Percentiles rank a stretch among this genome's conserved stretches.
phyloP scores from a whole-genome alignment of 30 jellyfish, hydroid and myxozoan genomes.

The Hydractinia symbiolongicarpus region DNA sequence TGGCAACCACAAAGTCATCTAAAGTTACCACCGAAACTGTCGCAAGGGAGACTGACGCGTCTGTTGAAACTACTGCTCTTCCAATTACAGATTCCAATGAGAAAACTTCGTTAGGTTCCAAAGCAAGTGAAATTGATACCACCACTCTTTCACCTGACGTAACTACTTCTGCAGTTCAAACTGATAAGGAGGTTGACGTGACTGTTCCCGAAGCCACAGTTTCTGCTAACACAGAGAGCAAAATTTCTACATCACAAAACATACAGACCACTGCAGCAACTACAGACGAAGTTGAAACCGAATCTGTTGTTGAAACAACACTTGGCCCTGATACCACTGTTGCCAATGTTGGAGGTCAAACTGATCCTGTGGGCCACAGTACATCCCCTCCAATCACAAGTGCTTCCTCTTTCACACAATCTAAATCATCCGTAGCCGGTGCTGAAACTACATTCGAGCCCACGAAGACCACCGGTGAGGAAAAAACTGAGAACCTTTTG shows the following conservation, averaged over 20 bases:
- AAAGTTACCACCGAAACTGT: background rate
- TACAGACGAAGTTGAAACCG: background rate
- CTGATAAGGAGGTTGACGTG: background rate
- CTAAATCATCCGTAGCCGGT: background rate
- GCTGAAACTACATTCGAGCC: constrained; percentile 27
- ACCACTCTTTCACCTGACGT: background rate
- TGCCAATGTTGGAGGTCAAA: background rate
- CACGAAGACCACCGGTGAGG: constrained; percentile 1
- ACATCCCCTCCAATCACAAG: background rate
- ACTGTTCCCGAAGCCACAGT: background rate
- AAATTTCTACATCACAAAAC: background rate
- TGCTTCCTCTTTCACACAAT: background rate
- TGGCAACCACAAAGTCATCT: constrained; percentile 7
- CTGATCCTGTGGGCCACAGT: background rate
- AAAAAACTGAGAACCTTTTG: background rate
- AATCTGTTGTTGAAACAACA: background rate
- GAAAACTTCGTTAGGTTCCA: background rate
- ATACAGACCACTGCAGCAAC: background rate
- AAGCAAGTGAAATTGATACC: background rate
- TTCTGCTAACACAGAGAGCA: background rate
- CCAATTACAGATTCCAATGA: background rate
- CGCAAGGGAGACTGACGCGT: background rate
- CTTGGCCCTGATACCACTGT: background rate
- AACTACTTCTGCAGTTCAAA: background rate
- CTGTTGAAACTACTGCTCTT: background rate